phyloP scores from a whole-genome alignment of 1,140 invertebrate species.

The Chionoecetes opilio region DNA sequence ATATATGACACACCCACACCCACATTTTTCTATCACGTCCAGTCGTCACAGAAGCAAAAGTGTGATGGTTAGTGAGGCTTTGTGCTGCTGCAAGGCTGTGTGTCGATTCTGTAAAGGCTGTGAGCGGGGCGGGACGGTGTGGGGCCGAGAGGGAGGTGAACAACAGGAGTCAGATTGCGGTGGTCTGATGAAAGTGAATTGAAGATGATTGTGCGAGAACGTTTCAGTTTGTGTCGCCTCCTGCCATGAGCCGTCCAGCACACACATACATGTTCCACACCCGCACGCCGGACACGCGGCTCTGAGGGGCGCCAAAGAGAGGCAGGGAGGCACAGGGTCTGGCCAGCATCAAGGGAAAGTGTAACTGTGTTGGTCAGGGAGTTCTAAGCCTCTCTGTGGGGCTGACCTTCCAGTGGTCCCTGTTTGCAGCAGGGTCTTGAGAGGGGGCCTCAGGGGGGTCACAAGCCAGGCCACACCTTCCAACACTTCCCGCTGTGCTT shows the following conservation, averaged over 20 bases:
- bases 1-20: too few relatives aligned
- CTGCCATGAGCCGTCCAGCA: not conserved
- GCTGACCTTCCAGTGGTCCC: too few relatives aligned
- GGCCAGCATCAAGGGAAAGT: not conserved
- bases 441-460: not conserved
- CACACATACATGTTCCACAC: not conserved
- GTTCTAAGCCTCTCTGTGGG: too few relatives aligned
- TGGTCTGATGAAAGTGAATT: not conserved
- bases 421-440: too few relatives aligned
- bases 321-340: not conserved
- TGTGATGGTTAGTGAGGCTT: too few relatives aligned
- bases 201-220: conserved; percentile 19
- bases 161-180: not conserved
- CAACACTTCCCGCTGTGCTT: too few relatives aligned
- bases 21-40: too few relatives aligned
- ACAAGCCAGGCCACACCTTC: not conserved
- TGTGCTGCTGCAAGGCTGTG: too few relatives aligned
- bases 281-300: not conserved
- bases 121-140: not conserved
- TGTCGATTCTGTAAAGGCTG: not conserved
- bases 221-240: not conserved
- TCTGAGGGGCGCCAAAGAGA: not conserved
- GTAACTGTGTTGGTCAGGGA: too few relatives aligned
- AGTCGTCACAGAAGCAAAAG: too few relatives aligned
- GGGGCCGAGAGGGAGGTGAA: not conserved